phyloP scores from a whole-genome alignment of 2,113 vertebrate genomes.

The Cyanoramphus novaezelandiae region DNA sequence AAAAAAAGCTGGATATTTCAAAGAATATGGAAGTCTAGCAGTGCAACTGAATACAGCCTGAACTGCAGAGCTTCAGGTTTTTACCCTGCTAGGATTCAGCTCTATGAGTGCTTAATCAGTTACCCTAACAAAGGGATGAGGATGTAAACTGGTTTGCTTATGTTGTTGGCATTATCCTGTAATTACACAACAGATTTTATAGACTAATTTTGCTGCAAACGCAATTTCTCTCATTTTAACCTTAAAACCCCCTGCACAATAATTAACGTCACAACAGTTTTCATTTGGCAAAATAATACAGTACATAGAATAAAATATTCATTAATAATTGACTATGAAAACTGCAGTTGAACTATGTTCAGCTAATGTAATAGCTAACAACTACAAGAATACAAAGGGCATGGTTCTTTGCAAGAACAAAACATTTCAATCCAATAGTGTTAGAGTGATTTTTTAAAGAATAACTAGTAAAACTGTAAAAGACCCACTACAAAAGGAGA shows the following conservation, averaged over 20 bases:
- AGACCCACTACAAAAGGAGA: neutral
- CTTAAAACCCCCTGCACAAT: constrained; percentile 50
- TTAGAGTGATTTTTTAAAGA: neutral
- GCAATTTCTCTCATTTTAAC: constrained; percentile 57
- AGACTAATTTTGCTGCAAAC: constrained; percentile 39
- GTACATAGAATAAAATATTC: constrained; percentile 58
- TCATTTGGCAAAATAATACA: constrained; percentile 52
- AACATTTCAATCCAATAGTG: neutral
- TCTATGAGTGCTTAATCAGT: constrained; percentile 43
- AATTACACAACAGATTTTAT: constrained; percentile 49
- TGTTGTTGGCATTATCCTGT: constrained; percentile 22
- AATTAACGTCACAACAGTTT: constrained; percentile 74
- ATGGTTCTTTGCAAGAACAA: neutral
- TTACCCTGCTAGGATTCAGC: neutral
- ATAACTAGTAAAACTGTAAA: neutral
- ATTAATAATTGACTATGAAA: constrained; percentile 67
- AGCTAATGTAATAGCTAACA: constrained; percentile 24
- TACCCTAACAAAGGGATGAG: neutral
- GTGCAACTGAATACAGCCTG: neutral
- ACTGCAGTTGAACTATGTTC: constrained; percentile 55
- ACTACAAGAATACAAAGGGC: neutral
- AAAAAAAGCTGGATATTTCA: constrained; percentile 5
- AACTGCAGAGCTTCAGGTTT: constrained; percentile 20
- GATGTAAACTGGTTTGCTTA: constrained; percentile 38
- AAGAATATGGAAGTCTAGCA: constrained; percentile 25